phyloP scores from a whole-genome alignment of 2,113 vertebrate species.

The Syrmaticus mikado region DNA sequence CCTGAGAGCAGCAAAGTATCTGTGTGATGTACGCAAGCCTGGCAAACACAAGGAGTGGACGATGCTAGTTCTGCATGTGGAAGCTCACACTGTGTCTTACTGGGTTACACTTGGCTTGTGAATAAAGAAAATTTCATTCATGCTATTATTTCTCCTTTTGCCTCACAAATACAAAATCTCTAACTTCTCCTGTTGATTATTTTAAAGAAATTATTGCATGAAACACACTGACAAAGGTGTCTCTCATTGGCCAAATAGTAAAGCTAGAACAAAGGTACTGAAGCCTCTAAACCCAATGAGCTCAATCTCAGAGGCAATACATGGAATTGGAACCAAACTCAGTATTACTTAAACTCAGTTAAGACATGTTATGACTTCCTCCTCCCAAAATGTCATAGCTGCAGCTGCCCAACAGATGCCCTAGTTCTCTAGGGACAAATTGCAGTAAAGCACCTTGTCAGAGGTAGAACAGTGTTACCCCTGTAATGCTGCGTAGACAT shows the following conservation, averaged over 20 bases:
- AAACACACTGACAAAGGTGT: neutral
- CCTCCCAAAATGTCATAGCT: neutral
- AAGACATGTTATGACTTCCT: neutral
- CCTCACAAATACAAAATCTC: slow-evolving; percentile 19
- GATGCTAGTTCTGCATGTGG: neutral
- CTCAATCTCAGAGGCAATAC: neutral
- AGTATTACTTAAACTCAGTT: neutral
- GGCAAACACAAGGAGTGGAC: neutral
- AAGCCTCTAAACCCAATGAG: slow-evolving; percentile 30
- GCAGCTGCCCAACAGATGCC: neutral
- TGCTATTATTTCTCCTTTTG: slow-evolving; percentile 26
- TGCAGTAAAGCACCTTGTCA: neutral
- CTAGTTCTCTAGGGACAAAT: neutral
- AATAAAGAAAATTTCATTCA: slow-evolving; percentile 64
- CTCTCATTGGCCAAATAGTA: neutral
- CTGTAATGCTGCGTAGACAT: neutral
- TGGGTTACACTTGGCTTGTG: slow-evolving; percentile 31
- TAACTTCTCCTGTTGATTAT: neutral
- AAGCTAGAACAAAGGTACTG: slow-evolving; percentile 24
- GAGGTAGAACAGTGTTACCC: neutral
- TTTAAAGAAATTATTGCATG: neutral
- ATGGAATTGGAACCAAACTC: neutral
- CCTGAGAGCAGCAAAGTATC: neutral
- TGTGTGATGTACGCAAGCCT: neutral
- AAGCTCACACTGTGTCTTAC: slow-evolving; percentile 24